phyloP scores from a whole-genome alignment of 2,113 vertebrate species.

The Gymnarchus niloticus region DNA sequence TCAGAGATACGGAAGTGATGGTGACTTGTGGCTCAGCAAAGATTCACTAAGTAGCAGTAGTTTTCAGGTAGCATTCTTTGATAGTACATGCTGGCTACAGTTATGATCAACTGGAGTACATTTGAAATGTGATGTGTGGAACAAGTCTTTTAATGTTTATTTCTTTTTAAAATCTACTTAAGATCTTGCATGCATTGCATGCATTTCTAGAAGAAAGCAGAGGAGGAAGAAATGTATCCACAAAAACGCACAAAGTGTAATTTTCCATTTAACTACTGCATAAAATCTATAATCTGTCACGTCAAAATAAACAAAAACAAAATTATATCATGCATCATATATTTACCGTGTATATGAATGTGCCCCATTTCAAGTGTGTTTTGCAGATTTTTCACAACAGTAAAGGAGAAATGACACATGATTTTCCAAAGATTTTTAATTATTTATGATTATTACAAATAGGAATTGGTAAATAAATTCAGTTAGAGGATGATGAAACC shows the following conservation, averaged over 20 bases:
- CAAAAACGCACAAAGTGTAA: neutral
- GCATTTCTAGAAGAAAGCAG: neutral
- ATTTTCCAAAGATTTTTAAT: neutral
- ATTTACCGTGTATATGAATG: neutral
- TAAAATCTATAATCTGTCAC: neutral
- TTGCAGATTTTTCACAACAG: neutral
- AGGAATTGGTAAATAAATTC: neutral
- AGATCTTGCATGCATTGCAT: neutral
- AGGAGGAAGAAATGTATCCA: neutral
- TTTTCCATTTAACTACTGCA: neutral
- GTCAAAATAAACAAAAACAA: too few species aligned
- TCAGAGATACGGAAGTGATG: neutral
- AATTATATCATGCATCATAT: too few species aligned
- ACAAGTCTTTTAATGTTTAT: neutral
- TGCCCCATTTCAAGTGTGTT: neutral
- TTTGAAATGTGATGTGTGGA: neutral
- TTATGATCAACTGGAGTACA: neutral
- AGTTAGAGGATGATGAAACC: neutral
- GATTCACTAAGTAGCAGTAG: neutral
- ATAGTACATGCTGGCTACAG: neutral
- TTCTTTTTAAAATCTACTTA: constrained; percentile 2
- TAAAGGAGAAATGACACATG: neutral
- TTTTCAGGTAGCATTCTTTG: neutral
- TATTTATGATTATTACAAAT: too few species aligned
- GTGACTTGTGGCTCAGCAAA: neutral